A percentile compares a stretch with the other conserved stretches of the same genome.
Conservation (phyloP, 2,113 vertebrate species). For the Gymnorhina tibicen region DNA sequence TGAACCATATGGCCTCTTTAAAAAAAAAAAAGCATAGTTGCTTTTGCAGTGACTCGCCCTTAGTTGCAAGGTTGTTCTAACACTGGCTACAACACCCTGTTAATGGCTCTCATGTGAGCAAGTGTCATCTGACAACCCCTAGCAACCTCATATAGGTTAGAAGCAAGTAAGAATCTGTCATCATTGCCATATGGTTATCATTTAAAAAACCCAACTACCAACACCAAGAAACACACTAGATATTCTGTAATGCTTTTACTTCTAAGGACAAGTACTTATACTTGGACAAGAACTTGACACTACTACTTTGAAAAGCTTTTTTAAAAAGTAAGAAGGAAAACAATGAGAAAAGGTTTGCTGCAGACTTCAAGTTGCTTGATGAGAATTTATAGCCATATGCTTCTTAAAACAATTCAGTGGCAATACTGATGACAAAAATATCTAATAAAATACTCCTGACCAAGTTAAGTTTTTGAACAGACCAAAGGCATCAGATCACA, state of each 20-base stretch:
- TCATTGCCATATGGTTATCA: constrained; percentile 41
- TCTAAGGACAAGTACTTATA: background rate
- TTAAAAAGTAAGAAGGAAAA: background rate
- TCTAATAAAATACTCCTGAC: background rate
- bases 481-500: background rate
- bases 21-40: constrained; percentile 51
- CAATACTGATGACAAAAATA: background rate
- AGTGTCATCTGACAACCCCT: constrained; percentile 76
- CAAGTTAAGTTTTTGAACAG: background rate
- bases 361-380: background rate
- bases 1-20: constrained; percentile 64
- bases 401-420: background rate
- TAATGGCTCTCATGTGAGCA: constrained; percentile 78
- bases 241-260: background rate
- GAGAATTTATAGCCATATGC: background rate
- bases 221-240: background rate
- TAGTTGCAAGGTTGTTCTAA: constrained; percentile 74
- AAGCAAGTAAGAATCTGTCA: constrained; percentile 50
- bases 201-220: background rate
- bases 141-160: constrained; percentile 64
- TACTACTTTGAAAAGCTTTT: background rate
- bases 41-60: constrained; percentile 66
- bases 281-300: background rate
- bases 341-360: background rate
- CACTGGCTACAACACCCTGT: constrained; percentile 74